phyloP scores from a whole-genome alignment of 1,140 invertebrate genomes.

The Drosophila pectinifera region DNA sequence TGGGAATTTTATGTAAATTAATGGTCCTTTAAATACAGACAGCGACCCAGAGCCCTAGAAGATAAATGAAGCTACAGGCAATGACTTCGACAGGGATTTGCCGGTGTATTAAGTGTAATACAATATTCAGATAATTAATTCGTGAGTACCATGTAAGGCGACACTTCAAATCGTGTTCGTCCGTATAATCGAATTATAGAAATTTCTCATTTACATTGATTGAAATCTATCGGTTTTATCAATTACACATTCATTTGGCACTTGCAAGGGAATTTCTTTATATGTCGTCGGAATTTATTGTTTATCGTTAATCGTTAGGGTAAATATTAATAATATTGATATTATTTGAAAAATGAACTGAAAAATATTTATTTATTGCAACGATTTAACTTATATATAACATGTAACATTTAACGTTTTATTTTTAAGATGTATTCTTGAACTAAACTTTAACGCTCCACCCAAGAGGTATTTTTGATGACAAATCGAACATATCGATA shows the following conservation, averaged over 20 bases:
- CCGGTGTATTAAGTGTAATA: constrained; percentile 42
- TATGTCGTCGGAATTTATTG: not conserved
- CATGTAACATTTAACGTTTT: no score
- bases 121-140: constrained; percentile 49
- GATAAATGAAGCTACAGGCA: constrained; percentile 20
- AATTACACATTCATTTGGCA: not conserved
- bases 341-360: no score
- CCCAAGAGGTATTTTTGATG: no score
- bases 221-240: constrained; percentile 1
- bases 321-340: no score
- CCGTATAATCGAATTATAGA: constrained; percentile 24
- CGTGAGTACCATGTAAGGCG: constrained; percentile 39
- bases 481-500: no score
- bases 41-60: not conserved
- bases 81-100: constrained; percentile 19
- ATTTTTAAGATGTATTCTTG: no score
- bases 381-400: no score
- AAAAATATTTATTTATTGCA: no score
- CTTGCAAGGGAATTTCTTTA: not conserved
- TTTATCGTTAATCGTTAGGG: no score
- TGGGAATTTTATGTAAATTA: constrained; percentile 62
- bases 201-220: constrained; percentile 13
- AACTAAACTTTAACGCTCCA: no score
- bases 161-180: constrained; percentile 34
- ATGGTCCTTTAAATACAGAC: constrained; percentile 49